Conservation (phyloP, 2,888 invertebrate species). For the Megastigmus dorsalis region DNA sequence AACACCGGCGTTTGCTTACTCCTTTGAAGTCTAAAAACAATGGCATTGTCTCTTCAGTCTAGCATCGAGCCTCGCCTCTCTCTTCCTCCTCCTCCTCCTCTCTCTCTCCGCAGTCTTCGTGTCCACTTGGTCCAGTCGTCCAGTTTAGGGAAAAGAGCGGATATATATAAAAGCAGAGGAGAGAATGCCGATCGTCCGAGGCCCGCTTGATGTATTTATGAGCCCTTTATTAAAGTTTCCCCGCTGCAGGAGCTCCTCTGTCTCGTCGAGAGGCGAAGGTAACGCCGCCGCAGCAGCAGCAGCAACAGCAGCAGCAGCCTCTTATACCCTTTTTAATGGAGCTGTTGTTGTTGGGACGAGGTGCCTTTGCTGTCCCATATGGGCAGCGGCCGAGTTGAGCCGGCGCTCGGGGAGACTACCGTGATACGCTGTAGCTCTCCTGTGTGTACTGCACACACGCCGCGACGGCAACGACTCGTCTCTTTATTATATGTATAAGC, state of each 20-base stretch:
- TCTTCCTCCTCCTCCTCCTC: constrained; percentile 36
- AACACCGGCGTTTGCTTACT: constrained; percentile 69
- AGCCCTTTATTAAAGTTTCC: constrained; percentile 52
- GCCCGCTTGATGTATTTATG: constrained; percentile 52
- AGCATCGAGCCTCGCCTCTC: constrained; percentile 62
- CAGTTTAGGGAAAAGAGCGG: constrained; percentile 52
- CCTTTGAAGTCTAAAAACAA: constrained; percentile 75
- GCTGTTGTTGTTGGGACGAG: constrained; percentile 23
- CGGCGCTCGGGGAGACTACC: no score
- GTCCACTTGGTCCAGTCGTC: constrained; percentile 47
- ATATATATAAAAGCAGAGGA: constrained; percentile 32
- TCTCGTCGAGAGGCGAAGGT: neutral
- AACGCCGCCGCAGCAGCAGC: no score
- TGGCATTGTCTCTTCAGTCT: constrained; percentile 74
- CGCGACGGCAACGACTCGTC: neutral
- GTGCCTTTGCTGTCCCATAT: no score
- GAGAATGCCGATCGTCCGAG: constrained; percentile 16
- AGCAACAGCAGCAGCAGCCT: no score
- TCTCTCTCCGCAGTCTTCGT: no score
- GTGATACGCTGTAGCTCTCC: neutral
- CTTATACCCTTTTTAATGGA: constrained; percentile 51
- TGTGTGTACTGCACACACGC: constrained; percentile 1
- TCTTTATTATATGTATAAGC: neutral
- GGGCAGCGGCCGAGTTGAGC: no score
- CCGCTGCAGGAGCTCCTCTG: neutral